These are phyloP conservation scores for Zeus faber DNA, from an alignment of 2,113 vertebrate species.

Conservation along the genomic window DNA sequence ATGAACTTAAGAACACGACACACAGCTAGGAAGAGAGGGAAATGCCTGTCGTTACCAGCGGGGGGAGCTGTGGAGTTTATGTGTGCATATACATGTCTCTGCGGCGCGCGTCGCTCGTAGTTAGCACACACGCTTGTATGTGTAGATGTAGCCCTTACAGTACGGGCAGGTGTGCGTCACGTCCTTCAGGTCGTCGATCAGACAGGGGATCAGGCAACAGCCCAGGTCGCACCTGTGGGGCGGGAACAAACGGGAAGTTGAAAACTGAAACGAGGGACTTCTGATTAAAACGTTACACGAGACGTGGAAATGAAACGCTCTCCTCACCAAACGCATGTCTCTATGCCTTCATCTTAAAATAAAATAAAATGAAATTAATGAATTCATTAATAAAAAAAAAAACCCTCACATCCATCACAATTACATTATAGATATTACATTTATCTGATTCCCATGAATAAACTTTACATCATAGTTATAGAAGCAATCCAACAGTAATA, in stretches of 20 bases:
- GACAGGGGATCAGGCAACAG: slow-evolving; percentile 95
- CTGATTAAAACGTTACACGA: no score
- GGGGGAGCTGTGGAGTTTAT: slow-evolving; percentile 40
- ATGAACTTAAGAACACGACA: slow-evolving; percentile 48
- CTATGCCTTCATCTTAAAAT: no score
- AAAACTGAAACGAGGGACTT: neutral
- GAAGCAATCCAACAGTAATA: no score
- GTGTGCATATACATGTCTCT: slow-evolving; percentile 49
- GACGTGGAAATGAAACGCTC: no score
- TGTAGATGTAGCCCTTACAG: slow-evolving; percentile 98
- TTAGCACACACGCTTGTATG: slow-evolving; percentile 98
- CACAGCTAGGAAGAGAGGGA: slow-evolving; percentile 42
- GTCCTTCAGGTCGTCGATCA: slow-evolving; percentile 98
- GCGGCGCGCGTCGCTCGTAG: slow-evolving; percentile 48
- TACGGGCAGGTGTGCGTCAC: slow-evolving; percentile 97
- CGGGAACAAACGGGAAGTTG: neutral
- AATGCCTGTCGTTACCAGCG: slow-evolving; percentile 47
- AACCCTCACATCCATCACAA: no score
- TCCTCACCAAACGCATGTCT: no score
- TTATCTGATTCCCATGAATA: no score
- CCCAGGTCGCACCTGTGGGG: slow-evolving; percentile 89
- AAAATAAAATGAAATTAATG: no score
- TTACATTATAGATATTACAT: no score
- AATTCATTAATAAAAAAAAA: no score
- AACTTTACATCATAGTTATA: no score